Percentiles rank a stretch among this genome's conserved stretches.
phyloP scores from a whole-genome alignment of 2,797 vertebrate species.

The Gymnoscopelus microlampas region DNA sequence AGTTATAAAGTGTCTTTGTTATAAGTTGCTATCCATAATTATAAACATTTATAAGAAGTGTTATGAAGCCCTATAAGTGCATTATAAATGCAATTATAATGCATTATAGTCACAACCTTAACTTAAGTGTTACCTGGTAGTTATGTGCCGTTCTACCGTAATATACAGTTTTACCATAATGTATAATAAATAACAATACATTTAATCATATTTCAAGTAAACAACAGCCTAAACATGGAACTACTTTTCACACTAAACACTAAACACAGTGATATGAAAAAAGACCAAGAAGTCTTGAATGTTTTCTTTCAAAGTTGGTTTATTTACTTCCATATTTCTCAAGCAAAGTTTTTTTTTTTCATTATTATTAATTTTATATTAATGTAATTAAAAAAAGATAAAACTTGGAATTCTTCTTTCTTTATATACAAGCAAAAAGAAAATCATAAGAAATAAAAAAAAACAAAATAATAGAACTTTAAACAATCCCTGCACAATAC shows the following conservation, averaged over 20 bases:
- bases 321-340: conserved; percentile 72
- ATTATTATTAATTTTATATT: conserved; percentile 57
- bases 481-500: conserved; percentile 65
- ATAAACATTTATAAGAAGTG: no score
- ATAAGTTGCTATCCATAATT: no score
- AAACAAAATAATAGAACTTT: conserved; percentile 35
- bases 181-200: neutral
- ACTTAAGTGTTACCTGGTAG: no score
- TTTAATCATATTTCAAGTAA: neutral
- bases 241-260: neutral
- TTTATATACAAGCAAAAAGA: conserved; percentile 73
- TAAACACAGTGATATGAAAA: neutral
- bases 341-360: conserved; percentile 61
- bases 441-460: conserved; percentile 26
- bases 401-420: conserved; percentile 67
- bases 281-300: neutral
- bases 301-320: conserved; percentile 72
- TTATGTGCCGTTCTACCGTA: no score
- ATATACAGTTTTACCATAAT: no score
- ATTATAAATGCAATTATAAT: no score
- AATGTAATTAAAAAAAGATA: conserved; percentile 80
- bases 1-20: no score
- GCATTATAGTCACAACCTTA: no score
- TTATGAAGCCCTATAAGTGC: no score
- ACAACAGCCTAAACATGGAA: neutral